A percentile compares a stretch with the other conserved stretches of the same genome.
Evolutionary conservation across 2,113 vertebrate genomes (phyloP).

Genomic region (Tachuris rubrigastra): DNA sequence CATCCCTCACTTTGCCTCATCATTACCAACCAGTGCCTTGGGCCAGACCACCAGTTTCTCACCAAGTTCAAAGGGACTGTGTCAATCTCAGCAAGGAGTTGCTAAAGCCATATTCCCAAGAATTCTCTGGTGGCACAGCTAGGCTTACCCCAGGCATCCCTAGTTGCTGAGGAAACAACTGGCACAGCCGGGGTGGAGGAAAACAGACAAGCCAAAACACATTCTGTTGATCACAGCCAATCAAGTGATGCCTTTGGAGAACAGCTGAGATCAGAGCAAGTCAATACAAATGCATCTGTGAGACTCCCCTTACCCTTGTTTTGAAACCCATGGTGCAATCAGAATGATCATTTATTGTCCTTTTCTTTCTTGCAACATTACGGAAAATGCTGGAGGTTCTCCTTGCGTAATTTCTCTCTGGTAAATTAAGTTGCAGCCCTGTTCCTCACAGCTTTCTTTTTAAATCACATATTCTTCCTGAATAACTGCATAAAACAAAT

Average conservation of each 20-base stretch:
- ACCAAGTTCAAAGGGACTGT: neutral
- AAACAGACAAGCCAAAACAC: neutral
- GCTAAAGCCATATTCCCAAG: neutral
- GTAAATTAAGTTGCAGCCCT: neutral
- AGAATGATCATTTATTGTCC: neutral
- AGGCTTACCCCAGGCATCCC: neutral
- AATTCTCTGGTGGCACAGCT: neutral
- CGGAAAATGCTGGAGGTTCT: neutral
- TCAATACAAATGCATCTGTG: neutral
- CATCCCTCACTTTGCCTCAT: neutral
- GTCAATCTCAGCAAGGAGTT: neutral
- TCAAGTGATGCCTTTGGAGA: neutral
- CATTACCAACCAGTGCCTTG: neutral
- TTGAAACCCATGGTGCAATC: neutral
- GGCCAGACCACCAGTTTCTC: neutral
- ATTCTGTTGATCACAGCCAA: neutral
- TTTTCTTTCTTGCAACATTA: neutral
- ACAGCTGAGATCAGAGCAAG: neutral
- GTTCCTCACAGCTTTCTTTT: neutral
- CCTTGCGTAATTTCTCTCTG: neutral
- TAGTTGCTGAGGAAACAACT: neutral
- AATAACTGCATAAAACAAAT: neutral
- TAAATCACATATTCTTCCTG: neutral
- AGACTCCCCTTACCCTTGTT: neutral
- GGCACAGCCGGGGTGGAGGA: neutral